Base-by-base conservation (phyloP, 2,797 vertebrate species). In the Huso huso region DNA sequence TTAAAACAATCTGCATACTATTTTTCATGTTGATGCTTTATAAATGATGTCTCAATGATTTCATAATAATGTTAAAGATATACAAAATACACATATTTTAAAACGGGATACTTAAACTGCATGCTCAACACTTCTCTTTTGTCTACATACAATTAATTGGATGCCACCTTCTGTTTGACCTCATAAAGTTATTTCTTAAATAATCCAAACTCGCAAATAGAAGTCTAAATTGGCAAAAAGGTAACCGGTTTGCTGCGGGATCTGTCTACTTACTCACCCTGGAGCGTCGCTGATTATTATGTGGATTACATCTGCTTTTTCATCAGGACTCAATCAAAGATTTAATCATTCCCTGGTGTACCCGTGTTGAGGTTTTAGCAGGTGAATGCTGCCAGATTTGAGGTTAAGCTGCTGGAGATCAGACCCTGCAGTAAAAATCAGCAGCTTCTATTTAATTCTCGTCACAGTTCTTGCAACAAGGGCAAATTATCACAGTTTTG, bases 271-370 rank as follows among this genome's bases (percentile, higher is more conserved):
- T 86, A 84, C 87, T 85, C 83, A 84, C 76, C 69, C 76, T 60
- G 72, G 78, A 78, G 81, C 74, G 12, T 75, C 77, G 72, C 75
- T 68, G 75, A 79, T 75, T 80, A 78, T 85, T 84, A 74, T 74
- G 76, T 69, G 78, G 87, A 89, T 89, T 86, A 87, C 78, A 87
- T 88, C 81, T 81, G 77, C 82, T 10, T 79, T 84, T 83, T 81
- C 80, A 85, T 85, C 83, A 83, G 83, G 79, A 81, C 80, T 73
- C 80, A 72, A 76, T 82, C 82, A 79, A 84, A 88, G 81, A 89
- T 88, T 87, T 86, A 89, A 89, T 89, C 85, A 86, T 85, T 88
- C 83, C 85, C 88, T 84, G 80, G 82, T 88, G 89, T 85, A 84
- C 80, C 76, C 73, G 82, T 84, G 81, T 84, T 86, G 84, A 88